Base-by-base conservation (phyloP, 1,140 invertebrate genomes). In the Agrypnia vestita region DNA sequence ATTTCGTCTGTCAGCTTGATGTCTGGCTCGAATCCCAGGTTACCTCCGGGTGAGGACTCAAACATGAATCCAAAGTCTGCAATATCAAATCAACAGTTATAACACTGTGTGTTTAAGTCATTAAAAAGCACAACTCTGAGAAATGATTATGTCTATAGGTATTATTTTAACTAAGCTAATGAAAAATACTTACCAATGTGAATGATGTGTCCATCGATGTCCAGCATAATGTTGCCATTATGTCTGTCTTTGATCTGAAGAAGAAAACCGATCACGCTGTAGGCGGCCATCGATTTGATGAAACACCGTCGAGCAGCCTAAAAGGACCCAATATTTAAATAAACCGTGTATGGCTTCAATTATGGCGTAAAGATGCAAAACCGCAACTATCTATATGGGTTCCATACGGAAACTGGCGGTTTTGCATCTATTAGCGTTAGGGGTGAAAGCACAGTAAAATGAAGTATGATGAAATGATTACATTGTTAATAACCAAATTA, bases 61-160 rank as follows among this genome's bases (percentile, higher is more conserved):
- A 99, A 99, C 98, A 99, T 99, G 86, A 99, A 99, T 4, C 99
- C 99, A 91, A 99, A 99, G 91, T 99, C 98, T 96, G 85, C 25
- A 90, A 89, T 84, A 61, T 35, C 6, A 35, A 35, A 35, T 3
- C 6, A 35, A 35, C 25, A 6, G 25, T 35, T 35, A 35, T 35
- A 35, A 3, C 25, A 35, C 6, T 3, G 6, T 35, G 25, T 35
- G 25, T 35, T n/a, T 35, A 35, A 6, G 25, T 35, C 25, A 35
- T 35, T 35, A 35, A 35, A 35, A 35, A n/a, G n/a, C 25, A 35
- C 1, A 35, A 35, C 25, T n/a, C n/a, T n/a, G n/a, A 35, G 6
- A 35, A 35, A 35, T 35, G 25, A 3, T 35, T 35, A n/a, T n/a
- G n/a, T n/a, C n/a, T n/a, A n/a, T n/a, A n/a, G n/a, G n/a, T n/a